Base-by-base conservation (phyloP, 2,888 invertebrate genomes). In the Dastarcus helophoroides region DNA sequence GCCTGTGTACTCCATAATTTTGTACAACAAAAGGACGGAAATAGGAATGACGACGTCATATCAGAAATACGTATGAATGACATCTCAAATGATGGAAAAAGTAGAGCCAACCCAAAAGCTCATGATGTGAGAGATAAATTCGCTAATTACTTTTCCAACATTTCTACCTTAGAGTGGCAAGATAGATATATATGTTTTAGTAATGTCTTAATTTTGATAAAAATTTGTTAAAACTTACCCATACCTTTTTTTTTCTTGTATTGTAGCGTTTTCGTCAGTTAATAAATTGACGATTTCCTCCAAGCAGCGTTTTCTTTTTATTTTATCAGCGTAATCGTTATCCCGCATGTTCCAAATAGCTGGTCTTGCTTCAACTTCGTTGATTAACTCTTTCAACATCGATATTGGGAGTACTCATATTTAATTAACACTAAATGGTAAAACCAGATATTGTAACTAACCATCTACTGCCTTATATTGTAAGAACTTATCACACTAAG, bases 1-100 rank as follows among this genome's bases (percentile, higher is more conserved):
- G 19, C 22, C 25, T 30, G 28, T 15, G 17, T 32, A 6, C 13
- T 35, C 16, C 32, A 39, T 17, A 41, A 41, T 27, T 39, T 36
- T 23, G 28, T 41, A 2, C 26, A 37, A 14, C 24, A 29, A 32
- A 33, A 36, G 25, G 28, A 35, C 17, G 34, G 32, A 17, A 10
- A 21, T 11, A 32, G 10, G 5, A 10, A 28, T 29, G 12, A 32
- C 22, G 17, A 37, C 22, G 29, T 10, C n/a, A n/a, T n/a, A n/a
- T n/a, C n/a, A n/a, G n/a, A n/a, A n/a, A n/a, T n/a, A n/a, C n/a
- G n/a, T 19, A 15, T 33, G 25, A 19, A 23, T 26, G 19, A 31
- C 19, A 24, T 35, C 19, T 23, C 14, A 7, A 24, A 16, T 19
- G 37, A 37, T 35, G 16, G 19, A 35, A 26, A 22, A 27, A 29